Conservation (phyloP, 1,140 invertebrate species). For the Drosophila rufa region DNA sequence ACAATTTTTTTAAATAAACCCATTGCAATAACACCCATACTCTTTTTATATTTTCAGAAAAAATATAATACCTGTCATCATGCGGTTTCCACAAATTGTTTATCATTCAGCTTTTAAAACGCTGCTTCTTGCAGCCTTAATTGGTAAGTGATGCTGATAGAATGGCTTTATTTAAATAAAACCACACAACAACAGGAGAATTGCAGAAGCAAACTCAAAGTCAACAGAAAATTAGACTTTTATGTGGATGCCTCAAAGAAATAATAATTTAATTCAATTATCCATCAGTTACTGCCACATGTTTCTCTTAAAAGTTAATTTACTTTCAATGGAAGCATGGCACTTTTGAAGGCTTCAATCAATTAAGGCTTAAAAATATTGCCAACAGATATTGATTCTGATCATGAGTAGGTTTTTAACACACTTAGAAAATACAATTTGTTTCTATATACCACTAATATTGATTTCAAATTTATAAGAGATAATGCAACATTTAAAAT, state of each 20-base stretch:
- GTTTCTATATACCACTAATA: too few species aligned
- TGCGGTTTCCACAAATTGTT: slow-evolving; percentile 54
- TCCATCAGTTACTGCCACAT: neutral
- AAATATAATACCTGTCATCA: slow-evolving; percentile 18
- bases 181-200: neutral
- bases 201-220: neutral
- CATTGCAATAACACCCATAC: neutral
- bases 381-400: neutral
- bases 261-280: neutral
- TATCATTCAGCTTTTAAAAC: slow-evolving; percentile 35
- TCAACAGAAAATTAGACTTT: neutral
- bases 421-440: too few species aligned
- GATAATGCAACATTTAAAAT: neutral
- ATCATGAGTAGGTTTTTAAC: neutral
- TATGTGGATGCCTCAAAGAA: neutral
- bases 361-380: neutral
- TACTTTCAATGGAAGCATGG: too few species aligned
- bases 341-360: too few species aligned
- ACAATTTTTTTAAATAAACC: too few species aligned
- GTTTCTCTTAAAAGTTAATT: neutral
- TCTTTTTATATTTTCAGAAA: slow-evolving; percentile 30
- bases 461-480: neutral
- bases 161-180: neutral
- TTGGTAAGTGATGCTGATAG: slow-evolving; percentile 55
- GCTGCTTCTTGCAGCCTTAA: slow-evolving; percentile 34